These are phyloP conservation scores for Empis stercorea DNA, from an alignment of 2,888 invertebrate species.

Conservation along the genomic window DNA sequence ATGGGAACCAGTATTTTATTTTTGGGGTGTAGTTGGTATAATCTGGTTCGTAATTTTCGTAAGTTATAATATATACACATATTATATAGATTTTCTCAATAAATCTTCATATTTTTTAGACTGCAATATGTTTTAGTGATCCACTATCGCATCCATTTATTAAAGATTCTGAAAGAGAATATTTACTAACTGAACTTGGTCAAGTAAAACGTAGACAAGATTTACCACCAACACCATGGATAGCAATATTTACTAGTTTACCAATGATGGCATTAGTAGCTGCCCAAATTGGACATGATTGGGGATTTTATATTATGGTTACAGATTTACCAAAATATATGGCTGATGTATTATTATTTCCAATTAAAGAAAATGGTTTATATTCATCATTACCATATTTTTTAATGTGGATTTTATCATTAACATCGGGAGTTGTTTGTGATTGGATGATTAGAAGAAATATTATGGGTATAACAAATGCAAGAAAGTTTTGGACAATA, in stretches of 20 bases:
- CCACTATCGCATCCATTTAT: conserved; percentile 64
- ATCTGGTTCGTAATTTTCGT: conserved; percentile 61
- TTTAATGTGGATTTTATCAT: conserved; percentile 47
- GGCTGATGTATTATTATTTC: conserved; percentile 45
- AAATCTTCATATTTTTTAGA: too few relatives aligned
- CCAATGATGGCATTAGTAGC: conserved; percentile 63
- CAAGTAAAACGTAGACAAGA: conserved; percentile 39
- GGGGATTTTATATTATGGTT: conserved; percentile 53
- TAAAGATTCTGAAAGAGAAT: conserved; percentile 54
- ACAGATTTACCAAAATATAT: conserved; percentile 52
- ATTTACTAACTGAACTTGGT: conserved; percentile 50
- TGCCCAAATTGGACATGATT: conserved; percentile 56
- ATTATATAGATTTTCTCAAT: too few relatives aligned
- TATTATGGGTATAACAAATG: conserved; percentile 42
- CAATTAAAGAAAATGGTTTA: conserved; percentile 46
- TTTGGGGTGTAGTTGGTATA: conserved; percentile 50
- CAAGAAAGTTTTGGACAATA: conserved; percentile 53
- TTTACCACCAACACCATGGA: conserved; percentile 59
- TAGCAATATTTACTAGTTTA: conserved; percentile 50
- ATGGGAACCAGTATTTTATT: conserved; percentile 53
- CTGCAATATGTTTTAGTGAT: conserved; percentile 50
- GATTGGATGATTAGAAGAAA: conserved; percentile 52
- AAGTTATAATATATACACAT: conserved; percentile 23
- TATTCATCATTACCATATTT: conserved; percentile 48
- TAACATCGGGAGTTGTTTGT: conserved; percentile 49